Evolutionary conservation across 2,113 vertebrate species (phyloP).

Genomic region (Carassius carassius): DNA sequence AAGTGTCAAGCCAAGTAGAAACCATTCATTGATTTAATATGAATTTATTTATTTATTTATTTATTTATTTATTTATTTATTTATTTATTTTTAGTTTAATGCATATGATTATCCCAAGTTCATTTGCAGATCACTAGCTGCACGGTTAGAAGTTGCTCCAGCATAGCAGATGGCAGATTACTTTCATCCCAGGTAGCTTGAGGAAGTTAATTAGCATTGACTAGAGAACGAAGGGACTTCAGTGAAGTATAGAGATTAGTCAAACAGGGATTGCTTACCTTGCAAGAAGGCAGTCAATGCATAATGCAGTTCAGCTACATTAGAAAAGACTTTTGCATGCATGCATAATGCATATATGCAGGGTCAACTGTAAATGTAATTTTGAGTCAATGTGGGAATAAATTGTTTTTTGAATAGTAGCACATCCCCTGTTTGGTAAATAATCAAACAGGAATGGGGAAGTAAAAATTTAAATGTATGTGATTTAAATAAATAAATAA

Average conservation of each 20-base stretch:
- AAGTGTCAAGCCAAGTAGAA: not conserved
- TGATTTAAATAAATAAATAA: not conserved
- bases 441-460: not conserved
- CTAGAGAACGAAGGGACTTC: conserved; percentile 12
- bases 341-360: conserved; percentile 13
- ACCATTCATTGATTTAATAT: not conserved
- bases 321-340: not conserved
- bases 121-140: not conserved
- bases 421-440: not conserved
- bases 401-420: not conserved
- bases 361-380: conserved; percentile 17
- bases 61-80: not conserved
- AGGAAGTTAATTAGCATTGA: conserved; percentile 22
- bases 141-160: not conserved
- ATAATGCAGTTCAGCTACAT: conserved; percentile 30
- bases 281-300: not conserved
- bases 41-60: not conserved
- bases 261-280: conserved; percentile 15
- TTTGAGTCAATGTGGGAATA: conserved; percentile 4
- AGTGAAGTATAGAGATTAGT: conserved; percentile 10
- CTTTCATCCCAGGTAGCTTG: not conserved
- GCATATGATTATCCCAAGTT: not conserved
- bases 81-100: not conserved
- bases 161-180: conserved; percentile 8
- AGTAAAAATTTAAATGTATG: not conserved